Conservation (phyloP, 2,113 vertebrate genomes). For the Neopipo cinnamomea region DNA sequence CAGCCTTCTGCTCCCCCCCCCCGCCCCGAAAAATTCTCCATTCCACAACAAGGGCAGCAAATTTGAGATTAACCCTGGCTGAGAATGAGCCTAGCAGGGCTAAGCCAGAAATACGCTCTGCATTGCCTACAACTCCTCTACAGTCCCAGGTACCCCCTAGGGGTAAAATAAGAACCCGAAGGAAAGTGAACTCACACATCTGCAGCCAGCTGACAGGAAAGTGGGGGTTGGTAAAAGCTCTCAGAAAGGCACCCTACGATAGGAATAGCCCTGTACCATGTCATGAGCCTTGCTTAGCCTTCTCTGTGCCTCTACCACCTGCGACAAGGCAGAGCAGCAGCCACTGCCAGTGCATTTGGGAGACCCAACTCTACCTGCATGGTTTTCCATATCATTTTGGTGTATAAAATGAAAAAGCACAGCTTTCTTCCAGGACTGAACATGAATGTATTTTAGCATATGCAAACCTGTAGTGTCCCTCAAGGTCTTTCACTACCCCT, state of each 20-base stretch:
- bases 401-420: background rate
- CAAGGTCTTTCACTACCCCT: background rate
- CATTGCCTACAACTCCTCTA: background rate
- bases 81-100: background rate
- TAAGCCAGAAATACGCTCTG: background rate
- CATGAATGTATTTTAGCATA: background rate
- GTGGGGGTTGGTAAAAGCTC: background rate
- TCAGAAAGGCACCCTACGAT: background rate
- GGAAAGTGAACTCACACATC: no score
- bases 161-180: background rate
- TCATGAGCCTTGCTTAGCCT: background rate
- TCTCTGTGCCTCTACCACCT: accelerated
- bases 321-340: background rate
- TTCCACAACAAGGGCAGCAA: background rate
- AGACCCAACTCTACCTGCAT: background rate
- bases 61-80: background rate
- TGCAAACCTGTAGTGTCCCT: background rate
- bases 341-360: background rate
- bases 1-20: background rate
- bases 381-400: background rate
- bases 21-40: background rate
- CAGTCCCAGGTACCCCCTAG: background rate
- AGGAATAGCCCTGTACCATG: background rate
- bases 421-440: background rate
- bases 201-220: background rate